Base-by-base conservation (phyloP, 1,140 invertebrate species). In the Colletes latitarsis region DNA sequence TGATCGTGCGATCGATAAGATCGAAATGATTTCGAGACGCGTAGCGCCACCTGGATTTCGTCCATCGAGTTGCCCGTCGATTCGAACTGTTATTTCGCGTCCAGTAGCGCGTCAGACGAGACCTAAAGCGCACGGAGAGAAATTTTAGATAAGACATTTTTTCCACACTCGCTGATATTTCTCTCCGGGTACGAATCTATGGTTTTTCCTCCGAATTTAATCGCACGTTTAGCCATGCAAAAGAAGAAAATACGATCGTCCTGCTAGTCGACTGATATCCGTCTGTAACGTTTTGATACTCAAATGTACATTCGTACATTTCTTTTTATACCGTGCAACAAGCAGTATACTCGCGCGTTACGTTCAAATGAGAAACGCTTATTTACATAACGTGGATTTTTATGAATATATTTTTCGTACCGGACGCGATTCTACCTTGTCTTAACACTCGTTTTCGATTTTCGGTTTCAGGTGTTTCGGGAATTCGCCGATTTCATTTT, bases 261-360 rank as follows among this genome's bases (percentile, higher is more conserved):
- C 68, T 17, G 17, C n/a, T 49, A 66, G 41, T 62, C 58, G 74
- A 77, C 60, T 57, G 66, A 78, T 53, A 79, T 77, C 30, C 53
- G 49, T 66, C 62, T 19, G 57, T 57, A 46, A 79, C 58, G 53
- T 86, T 86, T 86, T 86, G 74, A 86, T 86, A 86, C 75, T 83
- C 74, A 43, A 62, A 83, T 77, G 76, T 73, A 78, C 60, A 14
- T 63, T 9, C 62, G 68, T 80, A 72, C 63, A 80, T 79, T 77
- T 57, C 62, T 58, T 82, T 82, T 81, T 80, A 82, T 80, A 80
- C 63, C 52, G 39, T 55, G 53, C 43, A 69, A 55, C 49, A 76
- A 57, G 15, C 15, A 67, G 30, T n/a, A 41, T 67, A 68, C 19
- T 60, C 68, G 21, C 10, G 53, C 39, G 30, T 17, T 8, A 46